Evolutionary conservation across 2,113 vertebrate genomes (phyloP).

Genomic region (Aix galericulata): DNA sequence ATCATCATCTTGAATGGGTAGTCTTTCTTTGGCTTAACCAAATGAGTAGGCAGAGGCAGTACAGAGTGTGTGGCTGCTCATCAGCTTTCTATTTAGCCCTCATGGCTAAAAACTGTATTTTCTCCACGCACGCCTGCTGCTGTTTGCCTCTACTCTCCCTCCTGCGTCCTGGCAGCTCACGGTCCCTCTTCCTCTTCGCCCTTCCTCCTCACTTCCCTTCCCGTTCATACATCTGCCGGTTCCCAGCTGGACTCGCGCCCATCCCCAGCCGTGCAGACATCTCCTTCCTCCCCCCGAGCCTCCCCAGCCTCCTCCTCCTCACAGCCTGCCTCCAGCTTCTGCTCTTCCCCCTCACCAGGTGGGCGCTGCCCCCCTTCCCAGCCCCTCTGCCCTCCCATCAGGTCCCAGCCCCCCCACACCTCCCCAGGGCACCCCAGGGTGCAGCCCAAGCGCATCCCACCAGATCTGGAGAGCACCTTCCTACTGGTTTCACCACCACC

Average conservation of each 20-base stretch:
- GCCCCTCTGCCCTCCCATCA: not conserved
- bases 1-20: not conserved
- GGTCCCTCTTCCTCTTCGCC: not conserved
- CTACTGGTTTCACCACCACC: fast-evolving
- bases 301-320: not conserved
- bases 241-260: not conserved
- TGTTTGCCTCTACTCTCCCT: not conserved
- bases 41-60: not conserved
- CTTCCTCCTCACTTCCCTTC: not conserved
- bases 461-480: not conserved
- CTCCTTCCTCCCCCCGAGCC: not conserved
- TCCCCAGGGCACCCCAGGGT: not conserved
- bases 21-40: not conserved
- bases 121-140: fast-evolving
- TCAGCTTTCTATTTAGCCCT: not conserved
- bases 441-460: not conserved
- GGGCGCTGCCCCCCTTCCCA: not conserved
- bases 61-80: not conserved
- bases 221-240: not conserved
- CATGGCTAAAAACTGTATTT: not conserved
- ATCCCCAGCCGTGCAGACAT: not conserved
- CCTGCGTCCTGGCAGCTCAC: not conserved
- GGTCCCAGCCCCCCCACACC: not conserved
- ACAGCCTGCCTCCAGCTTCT: not conserved
- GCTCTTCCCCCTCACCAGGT: not conserved